These are phyloP conservation scores for Probosciger aterrimus DNA, from an alignment of 2,113 vertebrate genomes.

Conservation along the genomic window DNA sequence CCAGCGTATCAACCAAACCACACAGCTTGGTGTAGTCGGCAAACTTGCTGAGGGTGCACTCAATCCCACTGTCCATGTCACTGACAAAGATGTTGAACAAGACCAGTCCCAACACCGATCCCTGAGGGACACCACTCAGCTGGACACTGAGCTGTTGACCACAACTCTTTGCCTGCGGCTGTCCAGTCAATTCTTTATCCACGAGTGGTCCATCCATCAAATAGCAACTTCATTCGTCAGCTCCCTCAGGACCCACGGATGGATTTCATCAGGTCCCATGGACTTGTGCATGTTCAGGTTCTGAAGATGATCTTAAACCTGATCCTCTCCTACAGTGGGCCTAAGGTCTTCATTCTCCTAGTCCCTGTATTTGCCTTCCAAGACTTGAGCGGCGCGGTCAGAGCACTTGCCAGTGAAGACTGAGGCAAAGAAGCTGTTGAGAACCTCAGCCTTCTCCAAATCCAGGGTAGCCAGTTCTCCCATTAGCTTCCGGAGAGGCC, in stretches of 20 bases:
- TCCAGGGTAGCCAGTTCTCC: neutral
- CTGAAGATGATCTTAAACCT: neutral
- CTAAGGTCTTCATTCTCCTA: neutral
- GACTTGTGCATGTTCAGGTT: neutral
- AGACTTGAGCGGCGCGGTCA: accelerated
- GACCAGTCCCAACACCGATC: no score
- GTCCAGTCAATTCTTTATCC: neutral
- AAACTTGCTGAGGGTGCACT: no score
- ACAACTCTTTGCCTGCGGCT: neutral
- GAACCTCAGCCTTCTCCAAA: neutral
- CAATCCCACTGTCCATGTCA: no score
- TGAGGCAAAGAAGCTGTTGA: neutral
- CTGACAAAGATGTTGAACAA: no score
- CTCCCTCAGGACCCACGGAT: neutral
- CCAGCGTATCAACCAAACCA: no score
- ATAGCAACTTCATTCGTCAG: neutral
- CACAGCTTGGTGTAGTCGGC: no score
- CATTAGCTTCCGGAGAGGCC: neutral
- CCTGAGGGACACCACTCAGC: no score
- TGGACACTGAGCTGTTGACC: no score
- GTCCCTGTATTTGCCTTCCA: neutral
- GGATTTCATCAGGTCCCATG: neutral
- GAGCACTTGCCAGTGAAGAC: neutral
- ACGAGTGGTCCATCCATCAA: neutral
- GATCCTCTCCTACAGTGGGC: neutral